Percentiles rank a stretch among this genome's conserved stretches.
Conservation (phyloP, 2,113 vertebrate genomes). For the Malurus melanocephalus region DNA sequence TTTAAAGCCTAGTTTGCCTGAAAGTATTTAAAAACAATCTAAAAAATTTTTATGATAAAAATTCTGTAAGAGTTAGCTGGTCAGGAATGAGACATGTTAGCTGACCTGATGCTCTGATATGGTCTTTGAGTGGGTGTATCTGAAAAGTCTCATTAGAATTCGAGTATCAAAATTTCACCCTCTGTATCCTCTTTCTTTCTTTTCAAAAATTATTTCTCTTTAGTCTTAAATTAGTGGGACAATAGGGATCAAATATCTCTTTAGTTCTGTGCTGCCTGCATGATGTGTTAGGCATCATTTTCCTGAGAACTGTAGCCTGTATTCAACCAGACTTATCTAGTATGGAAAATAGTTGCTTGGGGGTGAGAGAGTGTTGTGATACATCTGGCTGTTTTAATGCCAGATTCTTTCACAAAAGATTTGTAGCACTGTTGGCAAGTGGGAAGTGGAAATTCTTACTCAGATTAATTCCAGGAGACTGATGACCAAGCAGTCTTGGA, state of each 20-base stretch:
- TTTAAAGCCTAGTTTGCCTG: constrained; percentile 5
- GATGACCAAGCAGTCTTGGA: constrained; percentile 54
- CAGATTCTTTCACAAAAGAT: constrained; percentile 39
- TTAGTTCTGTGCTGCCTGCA: neutral
- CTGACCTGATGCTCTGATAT: neutral
- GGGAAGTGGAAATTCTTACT: constrained; percentile 43
- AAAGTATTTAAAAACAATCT: neutral
- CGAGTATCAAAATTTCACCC: neutral
- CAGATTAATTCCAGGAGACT: constrained; percentile 42
- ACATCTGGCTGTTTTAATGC: constrained; percentile 2
- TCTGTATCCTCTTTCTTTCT: neutral
- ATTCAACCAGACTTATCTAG: neutral
- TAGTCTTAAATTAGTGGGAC: neutral
- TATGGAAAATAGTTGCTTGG: constrained; percentile 1
- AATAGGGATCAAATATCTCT: neutral
- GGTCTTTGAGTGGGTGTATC: neutral
- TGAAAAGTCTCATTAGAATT: neutral
- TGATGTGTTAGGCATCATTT: neutral
- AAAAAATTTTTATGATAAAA: neutral
- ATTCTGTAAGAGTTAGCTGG: neutral
- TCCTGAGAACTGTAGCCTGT: neutral
- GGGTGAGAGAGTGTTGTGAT: constrained; percentile 7
- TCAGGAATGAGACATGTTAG: neutral
- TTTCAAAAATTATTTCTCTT: neutral
- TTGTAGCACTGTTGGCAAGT: constrained; percentile 41